A percentile compares a stretch with the other conserved stretches of the same genome.
Conservation (phyloP, 2,888 invertebrate genomes). For the Bembecia ichneumoniformis region DNA sequence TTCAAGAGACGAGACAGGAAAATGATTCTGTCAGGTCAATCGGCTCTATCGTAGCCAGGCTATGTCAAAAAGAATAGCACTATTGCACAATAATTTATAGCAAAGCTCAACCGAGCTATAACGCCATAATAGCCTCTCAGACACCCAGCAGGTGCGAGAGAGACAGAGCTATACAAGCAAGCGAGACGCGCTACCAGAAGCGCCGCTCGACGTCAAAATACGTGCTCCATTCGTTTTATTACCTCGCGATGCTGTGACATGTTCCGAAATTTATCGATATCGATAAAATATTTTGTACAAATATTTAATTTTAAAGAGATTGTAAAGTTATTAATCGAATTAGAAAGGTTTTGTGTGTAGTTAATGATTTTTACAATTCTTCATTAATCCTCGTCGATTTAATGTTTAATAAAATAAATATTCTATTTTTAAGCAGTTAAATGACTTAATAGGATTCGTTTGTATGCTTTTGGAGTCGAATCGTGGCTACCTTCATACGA, state of each 20-base stretch:
- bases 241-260: constrained; percentile 38
- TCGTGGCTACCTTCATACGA: too few species aligned
- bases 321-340: too few species aligned
- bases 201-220: constrained; percentile 73
- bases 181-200: constrained; percentile 58
- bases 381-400: too few species aligned
- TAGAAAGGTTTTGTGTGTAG: too few species aligned
- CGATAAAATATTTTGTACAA: constrained; percentile 19
- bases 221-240: constrained; percentile 73
- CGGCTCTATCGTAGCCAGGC: constrained; percentile 34
- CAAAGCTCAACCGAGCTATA: constrained; percentile 51
- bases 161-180: constrained; percentile 35
- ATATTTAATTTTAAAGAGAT: too few species aligned
- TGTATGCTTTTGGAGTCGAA: too few species aligned
- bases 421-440: too few species aligned
- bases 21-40: constrained; percentile 45
- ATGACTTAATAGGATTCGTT: too few species aligned
- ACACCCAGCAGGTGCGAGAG: constrained; percentile 49
- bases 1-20: constrained; percentile 11
- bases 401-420: too few species aligned
- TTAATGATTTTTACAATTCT: too few species aligned
- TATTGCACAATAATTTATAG: constrained; percentile 68
- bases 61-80: constrained; percentile 55
- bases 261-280: constrained; percentile 11
- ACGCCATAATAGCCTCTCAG: constrained; percentile 64